Percentiles rank a stretch among this genome's conserved stretches.
Evolutionary conservation across 2,797 vertebrate species (phyloP).

Genomic region (Paratrypauchen microcephalus): DNA sequence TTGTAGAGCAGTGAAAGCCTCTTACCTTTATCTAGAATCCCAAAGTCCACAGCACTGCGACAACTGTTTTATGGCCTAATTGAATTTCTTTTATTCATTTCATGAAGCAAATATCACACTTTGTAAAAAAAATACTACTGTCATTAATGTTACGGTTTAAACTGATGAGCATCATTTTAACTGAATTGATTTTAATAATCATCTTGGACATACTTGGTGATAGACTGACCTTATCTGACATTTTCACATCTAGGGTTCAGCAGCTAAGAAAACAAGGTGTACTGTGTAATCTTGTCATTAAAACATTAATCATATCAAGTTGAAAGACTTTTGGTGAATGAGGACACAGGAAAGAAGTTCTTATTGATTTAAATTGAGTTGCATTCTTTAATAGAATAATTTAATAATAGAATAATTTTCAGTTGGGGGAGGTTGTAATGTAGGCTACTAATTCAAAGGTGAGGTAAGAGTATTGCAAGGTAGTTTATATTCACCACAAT

Average conservation of each 20-base stretch:
- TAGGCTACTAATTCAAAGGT: too few species aligned
- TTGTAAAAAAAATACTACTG: not conserved
- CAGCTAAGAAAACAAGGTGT: not conserved
- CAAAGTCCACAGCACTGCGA: slow-evolving; percentile 64
- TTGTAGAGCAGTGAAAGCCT: slow-evolving; percentile 9
- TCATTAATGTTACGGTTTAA: not conserved
- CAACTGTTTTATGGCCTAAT: slow-evolving; percentile 18
- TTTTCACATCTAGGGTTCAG: not conserved
- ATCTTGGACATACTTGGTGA: not conserved
- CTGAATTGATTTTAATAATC: not conserved
- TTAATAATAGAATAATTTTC: too few species aligned
- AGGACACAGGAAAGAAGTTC: not conserved
- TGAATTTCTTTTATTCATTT: slow-evolving; percentile 6
- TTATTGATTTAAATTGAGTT: too few species aligned
- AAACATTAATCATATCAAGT: slow-evolving; percentile 6
- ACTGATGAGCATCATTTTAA: not conserved
- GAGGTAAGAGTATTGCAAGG: too few species aligned
- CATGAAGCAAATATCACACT: not conserved
- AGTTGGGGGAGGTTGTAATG: too few species aligned
- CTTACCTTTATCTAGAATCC: slow-evolving; percentile 47
- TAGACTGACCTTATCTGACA: not conserved
- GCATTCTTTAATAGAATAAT: too few species aligned
- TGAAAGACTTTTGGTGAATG: not conserved
- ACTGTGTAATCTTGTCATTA: slow-evolving; percentile 7
- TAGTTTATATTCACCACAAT: too few species aligned